Percentiles rank a stretch among this genome's conserved stretches.
Evolutionary conservation across 1,140 invertebrate genomes (phyloP).

Genomic region (Bombus waltoni): DNA sequence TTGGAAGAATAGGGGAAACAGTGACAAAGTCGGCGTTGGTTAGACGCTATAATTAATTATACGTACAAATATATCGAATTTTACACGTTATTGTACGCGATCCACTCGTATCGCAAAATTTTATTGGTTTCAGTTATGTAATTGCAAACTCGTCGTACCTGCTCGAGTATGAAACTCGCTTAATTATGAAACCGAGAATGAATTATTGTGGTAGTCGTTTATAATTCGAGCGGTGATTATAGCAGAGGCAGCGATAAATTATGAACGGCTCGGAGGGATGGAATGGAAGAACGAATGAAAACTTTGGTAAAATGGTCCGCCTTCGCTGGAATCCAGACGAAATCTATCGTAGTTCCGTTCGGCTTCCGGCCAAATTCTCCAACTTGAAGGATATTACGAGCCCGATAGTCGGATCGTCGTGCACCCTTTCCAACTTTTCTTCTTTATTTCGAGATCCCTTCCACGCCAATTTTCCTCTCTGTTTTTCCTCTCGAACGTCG

Average conservation of each 20-base stretch:
- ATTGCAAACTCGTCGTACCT: neutral
- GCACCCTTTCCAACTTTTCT: neutral
- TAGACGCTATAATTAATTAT: too few relatives aligned
- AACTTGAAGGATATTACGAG: conserved; percentile 5
- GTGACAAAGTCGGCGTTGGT: neutral
- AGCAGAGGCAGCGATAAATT: neutral
- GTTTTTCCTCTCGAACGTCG: neutral
- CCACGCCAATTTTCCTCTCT: neutral
- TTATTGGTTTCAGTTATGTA: neutral
- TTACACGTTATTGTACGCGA: too few relatives aligned
- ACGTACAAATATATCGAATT: too few relatives aligned
- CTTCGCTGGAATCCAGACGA: neutral
- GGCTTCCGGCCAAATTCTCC: conserved; percentile 8
- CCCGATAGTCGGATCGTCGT: neutral
- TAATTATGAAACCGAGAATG: neutral
- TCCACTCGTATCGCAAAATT: too few relatives aligned
- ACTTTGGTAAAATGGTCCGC: neutral
- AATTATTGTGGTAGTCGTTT: neutral
- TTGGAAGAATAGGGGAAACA: neutral
- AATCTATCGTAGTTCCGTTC: neutral
- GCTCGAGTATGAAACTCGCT: neutral
- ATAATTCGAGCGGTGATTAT: neutral
- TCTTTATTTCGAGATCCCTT: neutral
- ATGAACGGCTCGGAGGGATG: neutral
- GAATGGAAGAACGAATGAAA: neutral